Evolutionary conservation across 2,113 vertebrate species (phyloP).

Genomic region (Stigmatopora nigra): DNA sequence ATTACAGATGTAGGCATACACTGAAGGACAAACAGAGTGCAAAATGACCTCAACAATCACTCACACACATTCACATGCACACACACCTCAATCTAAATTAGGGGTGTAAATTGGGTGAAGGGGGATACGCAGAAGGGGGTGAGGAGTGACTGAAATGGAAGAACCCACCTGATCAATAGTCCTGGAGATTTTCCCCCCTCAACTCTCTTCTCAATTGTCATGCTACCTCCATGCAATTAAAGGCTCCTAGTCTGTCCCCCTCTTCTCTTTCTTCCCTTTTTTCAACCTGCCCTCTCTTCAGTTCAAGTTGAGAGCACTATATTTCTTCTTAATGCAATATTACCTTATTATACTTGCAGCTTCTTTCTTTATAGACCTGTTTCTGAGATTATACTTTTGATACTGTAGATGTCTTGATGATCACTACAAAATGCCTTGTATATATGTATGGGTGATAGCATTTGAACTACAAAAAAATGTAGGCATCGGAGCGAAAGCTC

Average conservation of each 20-base stretch:
- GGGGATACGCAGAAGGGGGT: conserved; percentile 51
- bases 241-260: conserved; percentile 38
- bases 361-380: background rate
- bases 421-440: background rate
- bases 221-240: conserved; percentile 71
- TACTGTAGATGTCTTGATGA: background rate
- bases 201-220: conserved; percentile 69
- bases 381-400: background rate
- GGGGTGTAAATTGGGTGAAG: conserved; percentile 69
- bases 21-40: conserved; percentile 58
- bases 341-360: conserved; percentile 1
- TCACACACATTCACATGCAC: conserved; percentile 43
- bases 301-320: conserved; percentile 5
- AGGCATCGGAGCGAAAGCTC: too few relatives aligned
- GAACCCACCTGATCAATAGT: conserved; percentile 71
- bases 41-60: conserved; percentile 47
- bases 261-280: conserved; percentile 9
- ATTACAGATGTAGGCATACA: conserved; percentile 61
- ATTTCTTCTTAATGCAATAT: background rate
- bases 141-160: conserved; percentile 65
- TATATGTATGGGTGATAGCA: background rate
- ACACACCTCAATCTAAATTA: conserved; percentile 68
- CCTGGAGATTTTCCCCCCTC: conserved; percentile 66
- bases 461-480: too few relatives aligned
- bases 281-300: background rate